phyloP scores from a whole-genome alignment of 2,113 vertebrate genomes.

The Clinocottus analis region DNA sequence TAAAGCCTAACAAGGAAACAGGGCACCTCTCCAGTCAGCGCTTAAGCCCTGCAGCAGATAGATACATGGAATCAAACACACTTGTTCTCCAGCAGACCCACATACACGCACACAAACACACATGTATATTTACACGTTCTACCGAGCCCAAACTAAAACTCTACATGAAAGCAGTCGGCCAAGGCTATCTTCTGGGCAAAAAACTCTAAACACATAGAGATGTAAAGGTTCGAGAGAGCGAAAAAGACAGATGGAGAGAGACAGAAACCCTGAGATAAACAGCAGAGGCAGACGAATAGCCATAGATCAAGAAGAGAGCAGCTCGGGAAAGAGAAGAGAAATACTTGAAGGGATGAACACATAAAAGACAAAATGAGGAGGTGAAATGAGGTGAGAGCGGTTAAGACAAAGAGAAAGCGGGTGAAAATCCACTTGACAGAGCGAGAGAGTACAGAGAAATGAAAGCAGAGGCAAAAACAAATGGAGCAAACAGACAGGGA shows the following conservation, averaged over 20 bases:
- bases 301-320: conserved; percentile 48
- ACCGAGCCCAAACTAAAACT: conserved; percentile 25
- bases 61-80: conserved; percentile 35
- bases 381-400: conserved; percentile 65
- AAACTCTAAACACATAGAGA: conserved; percentile 27
- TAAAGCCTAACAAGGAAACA: conserved; percentile 57
- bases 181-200: conserved; percentile 20
- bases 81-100: conserved; percentile 41
- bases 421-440: conserved; percentile 52
- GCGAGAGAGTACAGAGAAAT: conserved; percentile 38
- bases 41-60: conserved; percentile 53
- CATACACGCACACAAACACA: conserved; percentile 28
- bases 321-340: conserved; percentile 12
- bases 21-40: conserved; percentile 36
- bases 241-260: conserved; percentile 35
- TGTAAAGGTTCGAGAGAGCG: conserved; percentile 23
- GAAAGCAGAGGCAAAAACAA: conserved; percentile 60
- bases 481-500: conserved; percentile 55
- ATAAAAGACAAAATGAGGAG: conserved; percentile 57
- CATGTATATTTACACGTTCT: conserved; percentile 35
- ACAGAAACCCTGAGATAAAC: conserved; percentile 51
- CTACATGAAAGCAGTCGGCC: conserved; percentile 43
- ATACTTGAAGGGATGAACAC: conserved; percentile 41
- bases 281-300: conserved; percentile 17
- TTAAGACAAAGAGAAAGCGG: conserved; percentile 49